Conservation (phyloP, 2,888 invertebrate species). For the Tanytarsus gracilentus region DNA sequence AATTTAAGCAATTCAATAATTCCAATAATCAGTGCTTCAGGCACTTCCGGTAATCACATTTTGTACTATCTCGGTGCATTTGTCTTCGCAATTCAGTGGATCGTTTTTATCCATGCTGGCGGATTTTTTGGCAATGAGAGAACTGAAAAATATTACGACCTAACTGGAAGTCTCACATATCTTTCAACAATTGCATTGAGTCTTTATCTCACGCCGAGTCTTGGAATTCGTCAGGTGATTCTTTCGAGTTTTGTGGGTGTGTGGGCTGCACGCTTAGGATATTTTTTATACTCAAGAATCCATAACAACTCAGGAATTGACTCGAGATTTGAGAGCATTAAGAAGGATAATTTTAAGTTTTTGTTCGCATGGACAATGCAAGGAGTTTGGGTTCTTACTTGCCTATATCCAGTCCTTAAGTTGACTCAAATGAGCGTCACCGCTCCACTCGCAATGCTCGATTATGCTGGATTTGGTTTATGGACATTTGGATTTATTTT, state of each 20-base stretch:
- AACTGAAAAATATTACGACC: slow-evolving; percentile 16
- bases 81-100: slow-evolving; percentile 1
- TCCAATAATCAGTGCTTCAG: too few relatives aligned
- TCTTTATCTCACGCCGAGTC: not conserved
- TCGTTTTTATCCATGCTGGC: slow-evolving; percentile 8
- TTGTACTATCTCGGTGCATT: not conserved
- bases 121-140: slow-evolving; percentile 16
- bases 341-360: not conserved
- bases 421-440: not conserved
- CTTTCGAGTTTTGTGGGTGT: not conserved
- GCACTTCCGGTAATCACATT: not conserved
- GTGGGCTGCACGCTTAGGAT: not conserved
- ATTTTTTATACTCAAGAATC: not conserved
- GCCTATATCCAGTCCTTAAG: not conserved
- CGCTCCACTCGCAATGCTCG: not conserved
- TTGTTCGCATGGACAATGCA: slow-evolving; percentile 13
- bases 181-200: not conserved
- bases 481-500: not conserved
- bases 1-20: too few relatives aligned
- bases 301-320: slow-evolving; percentile 2
- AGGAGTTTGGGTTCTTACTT: slow-evolving; percentile 2
- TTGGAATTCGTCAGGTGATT: not conserved
- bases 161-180: not conserved
- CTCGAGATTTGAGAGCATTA: not conserved
- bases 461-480: not conserved